Evolutionary conservation across 2,888 invertebrate genomes (phyloP).

Genomic region (Dynastes maya): DNA sequence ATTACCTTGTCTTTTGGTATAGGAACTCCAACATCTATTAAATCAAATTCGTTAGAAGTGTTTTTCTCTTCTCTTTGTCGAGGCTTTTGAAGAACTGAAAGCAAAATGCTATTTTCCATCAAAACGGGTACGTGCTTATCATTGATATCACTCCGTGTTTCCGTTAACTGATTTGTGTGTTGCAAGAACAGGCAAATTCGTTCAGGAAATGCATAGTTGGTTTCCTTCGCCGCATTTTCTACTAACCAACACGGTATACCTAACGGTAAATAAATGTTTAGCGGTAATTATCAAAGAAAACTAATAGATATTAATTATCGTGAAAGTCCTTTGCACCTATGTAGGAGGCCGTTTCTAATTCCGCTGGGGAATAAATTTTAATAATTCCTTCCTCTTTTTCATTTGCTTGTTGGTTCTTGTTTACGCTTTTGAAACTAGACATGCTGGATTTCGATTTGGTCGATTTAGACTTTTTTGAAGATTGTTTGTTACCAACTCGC

Average conservation of each 20-base stretch:
- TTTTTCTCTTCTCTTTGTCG: slow-evolving; percentile 45
- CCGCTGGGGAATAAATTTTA: slow-evolving; percentile 41
- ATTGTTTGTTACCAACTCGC: neutral
- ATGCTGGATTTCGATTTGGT: slow-evolving; percentile 33
- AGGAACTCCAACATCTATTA: slow-evolving; percentile 37
- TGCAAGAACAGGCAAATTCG: slow-evolving; percentile 50
- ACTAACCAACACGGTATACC: slow-evolving; percentile 57
- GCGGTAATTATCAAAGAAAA: neutral
- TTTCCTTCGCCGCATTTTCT: slow-evolving; percentile 49
- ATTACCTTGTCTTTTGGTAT: slow-evolving; percentile 3
- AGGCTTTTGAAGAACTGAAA: slow-evolving; percentile 50
- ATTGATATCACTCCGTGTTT: slow-evolving; percentile 42
- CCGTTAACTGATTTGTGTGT: slow-evolving; percentile 49
- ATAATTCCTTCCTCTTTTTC: slow-evolving; percentile 6
- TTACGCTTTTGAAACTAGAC: slow-evolving; percentile 40
- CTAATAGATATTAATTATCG: slow-evolving; percentile 13
- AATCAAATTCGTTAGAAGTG: slow-evolving; percentile 49
- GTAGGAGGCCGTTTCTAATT: slow-evolving; percentile 22
- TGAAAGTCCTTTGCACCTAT: slow-evolving; percentile 13
- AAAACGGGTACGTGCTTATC: slow-evolving; percentile 46
- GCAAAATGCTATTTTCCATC: slow-evolving; percentile 50
- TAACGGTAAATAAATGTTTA: slow-evolving; percentile 25
- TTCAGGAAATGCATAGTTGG: slow-evolving; percentile 47
- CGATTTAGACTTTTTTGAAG: slow-evolving; percentile 37
- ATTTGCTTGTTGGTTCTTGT: neutral